phyloP scores from a whole-genome alignment of 2,113 vertebrate species.

The Morone chrysops region DNA sequence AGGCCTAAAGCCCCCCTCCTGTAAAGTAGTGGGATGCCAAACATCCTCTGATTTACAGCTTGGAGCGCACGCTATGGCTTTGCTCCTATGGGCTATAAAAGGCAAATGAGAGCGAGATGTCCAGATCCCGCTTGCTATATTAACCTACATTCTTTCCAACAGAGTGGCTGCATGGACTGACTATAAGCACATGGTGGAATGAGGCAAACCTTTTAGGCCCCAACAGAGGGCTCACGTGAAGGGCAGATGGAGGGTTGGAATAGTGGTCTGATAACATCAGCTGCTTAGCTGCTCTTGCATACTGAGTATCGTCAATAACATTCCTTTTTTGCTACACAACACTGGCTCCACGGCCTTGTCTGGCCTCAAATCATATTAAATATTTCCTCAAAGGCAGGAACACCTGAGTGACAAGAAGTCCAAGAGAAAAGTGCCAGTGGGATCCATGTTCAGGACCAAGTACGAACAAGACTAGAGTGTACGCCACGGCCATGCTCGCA shows the following conservation, averaged over 20 bases:
- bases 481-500: background rate
- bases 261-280: constrained; percentile 66
- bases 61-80: constrained; percentile 70
- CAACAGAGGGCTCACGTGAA: constrained; percentile 70
- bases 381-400: constrained; percentile 64
- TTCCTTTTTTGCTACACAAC: constrained; percentile 48
- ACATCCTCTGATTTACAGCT: constrained; percentile 80
- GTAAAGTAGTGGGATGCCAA: constrained; percentile 70
- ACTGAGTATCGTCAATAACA: constrained; percentile 50
- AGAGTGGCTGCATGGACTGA: constrained; percentile 65
- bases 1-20: constrained; percentile 56
- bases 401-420: constrained; percentile 45
- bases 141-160: constrained; percentile 81
- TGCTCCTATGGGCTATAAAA: constrained; percentile 76
- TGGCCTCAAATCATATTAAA: constrained; percentile 56
- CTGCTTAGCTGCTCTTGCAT: constrained; percentile 52
- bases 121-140: constrained; percentile 78
- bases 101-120: constrained; percentile 72
- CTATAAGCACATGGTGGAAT: constrained; percentile 75
- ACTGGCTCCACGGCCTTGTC: constrained; percentile 29
- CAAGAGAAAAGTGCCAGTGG: background rate
- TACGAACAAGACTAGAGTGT: background rate
- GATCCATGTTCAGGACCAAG: constrained; percentile 25
- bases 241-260: constrained; percentile 59
- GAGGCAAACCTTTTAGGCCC: constrained; percentile 54